Evolutionary conservation across 2,888 invertebrate genomes (phyloP), one percentile per base, ranked within the genome.

Genomic region (Machimus atricapillus): DNA sequence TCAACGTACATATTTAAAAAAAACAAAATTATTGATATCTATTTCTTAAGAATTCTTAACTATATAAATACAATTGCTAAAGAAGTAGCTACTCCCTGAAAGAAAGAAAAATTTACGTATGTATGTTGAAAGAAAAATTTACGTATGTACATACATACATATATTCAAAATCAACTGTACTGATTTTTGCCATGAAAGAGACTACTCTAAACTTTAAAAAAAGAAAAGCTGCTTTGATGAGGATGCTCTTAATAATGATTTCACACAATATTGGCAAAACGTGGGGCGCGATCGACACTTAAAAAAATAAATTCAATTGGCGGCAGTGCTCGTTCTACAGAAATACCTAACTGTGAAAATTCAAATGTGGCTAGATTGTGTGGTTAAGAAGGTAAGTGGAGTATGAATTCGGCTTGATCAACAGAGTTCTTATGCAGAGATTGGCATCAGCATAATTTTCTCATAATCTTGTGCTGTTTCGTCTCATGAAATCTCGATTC

Each of bases 371-470:
- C 78, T 43, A 78, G 78, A 78, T 78, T 78, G 43, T 78, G 43
- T 43, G 78, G 78, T 43, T 78, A 78, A 23, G 78, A 78, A 78
- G 78, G 78, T 78, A 78, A 78, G 43, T 78, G 78, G 43, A 78
- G 78, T 78, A 23, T 78, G 78, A 43, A 78, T 78, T 78, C 43
- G 46, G 23, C 23, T 43, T 23, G 78, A 78, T 78, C 78, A 78
- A 78, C 78, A 78, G 78, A 78, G 40, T 78, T 78, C 43, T 78
- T 78, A 66, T 66, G 66, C 66, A 81, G 56, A 81, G 81, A 81
- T 81, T 56, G 81, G 52, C 52, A 56, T 81, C 81, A 81, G 81
- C 81, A 81, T 81, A 81, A 81, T 81, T 81, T 81, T 56, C 81
- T 81, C 81, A 81, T 81, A 52, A 52, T 81, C 81, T 81, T 46